A percentile compares a stretch with the other conserved stretches of the same genome.
Conservation (phyloP, 2,797 vertebrate species). For the Syngnathus rostellatus region DNA sequence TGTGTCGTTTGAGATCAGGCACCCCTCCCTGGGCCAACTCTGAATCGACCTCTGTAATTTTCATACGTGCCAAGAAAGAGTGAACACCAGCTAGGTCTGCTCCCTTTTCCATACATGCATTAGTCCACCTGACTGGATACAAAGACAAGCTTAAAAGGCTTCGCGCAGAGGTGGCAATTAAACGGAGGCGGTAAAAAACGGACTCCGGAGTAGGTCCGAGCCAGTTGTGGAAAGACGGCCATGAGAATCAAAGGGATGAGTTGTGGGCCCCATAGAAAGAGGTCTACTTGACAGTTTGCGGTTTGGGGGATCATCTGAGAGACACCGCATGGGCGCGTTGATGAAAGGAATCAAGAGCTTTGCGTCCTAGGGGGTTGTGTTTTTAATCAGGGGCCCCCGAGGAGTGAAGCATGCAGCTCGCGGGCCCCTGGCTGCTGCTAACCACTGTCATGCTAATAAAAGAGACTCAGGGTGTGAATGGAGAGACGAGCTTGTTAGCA, state of each 20-base stretch:
- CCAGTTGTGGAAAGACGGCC: constrained; percentile 35
- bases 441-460: constrained; percentile 76
- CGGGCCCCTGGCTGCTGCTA: constrained; percentile 54
- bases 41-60: constrained; percentile 47
- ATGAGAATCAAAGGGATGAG: constrained; percentile 47
- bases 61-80: constrained; percentile 29
- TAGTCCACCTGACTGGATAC: constrained; percentile 14
- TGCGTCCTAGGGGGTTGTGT: constrained; percentile 62
- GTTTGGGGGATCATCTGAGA: constrained; percentile 60
- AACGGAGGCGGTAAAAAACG: constrained; percentile 44
- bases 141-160: constrained; percentile 33
- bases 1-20: constrained; percentile 42
- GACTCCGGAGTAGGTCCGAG: constrained; percentile 49
- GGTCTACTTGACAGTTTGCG: constrained; percentile 67
- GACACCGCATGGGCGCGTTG: constrained; percentile 50
- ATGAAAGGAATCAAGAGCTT: constrained; percentile 66
- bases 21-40: constrained; percentile 48
- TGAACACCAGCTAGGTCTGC: constrained; percentile 27
- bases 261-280: constrained; percentile 53
- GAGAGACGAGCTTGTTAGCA: constrained; percentile 69
- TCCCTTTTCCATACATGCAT: constrained; percentile 47
- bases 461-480: constrained; percentile 69
- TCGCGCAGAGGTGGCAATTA: constrained; percentile 55
- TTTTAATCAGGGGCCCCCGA: constrained; percentile 73
- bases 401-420: constrained; percentile 57